Base-by-base conservation (phyloP, 2,797 vertebrate species). In the Gallinago solitaria region DNA sequence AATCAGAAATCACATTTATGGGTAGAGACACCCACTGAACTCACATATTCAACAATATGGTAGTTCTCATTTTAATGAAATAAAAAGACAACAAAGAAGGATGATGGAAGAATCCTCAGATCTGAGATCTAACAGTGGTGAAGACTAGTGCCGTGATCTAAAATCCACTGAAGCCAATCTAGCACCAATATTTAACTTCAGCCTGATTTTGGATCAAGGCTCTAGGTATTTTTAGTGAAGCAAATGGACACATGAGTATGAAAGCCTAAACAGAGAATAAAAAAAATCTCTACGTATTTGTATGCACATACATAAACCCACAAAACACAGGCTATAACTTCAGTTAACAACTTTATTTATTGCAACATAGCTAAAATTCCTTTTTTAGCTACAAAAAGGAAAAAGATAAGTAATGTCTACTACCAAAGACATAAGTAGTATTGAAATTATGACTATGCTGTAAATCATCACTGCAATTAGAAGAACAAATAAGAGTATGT, bases 1-100 rank as follows among this genome's bases (percentile, higher is more conserved):
- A 90, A 92, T 75, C 32, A 35, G 70, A 70, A 94, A 92, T 88
- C 67, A 90, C 79, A 59, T 65, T 83, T 69, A 59, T 33, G 78
- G 74, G 83, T 76, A 80, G 30, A 83, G 83, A 86, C 37, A 89
- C 68, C 82, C 84, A 75, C 27, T 50, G 90, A 95, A 97, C 73
- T 94, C 92, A 75, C 90, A 95, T 97, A 96, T 97, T 94, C 68
- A 82, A 77, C 84, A 96, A 96, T 91, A 92, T 96, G 93, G 91
- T 88, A 87, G 74, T 87, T 91, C 94, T 95, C 21, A 18, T 69
- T 83, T 45, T 59, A 48, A 79, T 79, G 90, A 94, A 92, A 87
- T 90, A 45, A 73, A 94, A 57, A 51, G 93, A 83, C 27, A 82
- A 90, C 68, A 59, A 43, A 81, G 70, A 63, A 67, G 65, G 82